Conservation (phyloP, 2,888 invertebrate genomes). For the Proisotoma minuta region DNA sequence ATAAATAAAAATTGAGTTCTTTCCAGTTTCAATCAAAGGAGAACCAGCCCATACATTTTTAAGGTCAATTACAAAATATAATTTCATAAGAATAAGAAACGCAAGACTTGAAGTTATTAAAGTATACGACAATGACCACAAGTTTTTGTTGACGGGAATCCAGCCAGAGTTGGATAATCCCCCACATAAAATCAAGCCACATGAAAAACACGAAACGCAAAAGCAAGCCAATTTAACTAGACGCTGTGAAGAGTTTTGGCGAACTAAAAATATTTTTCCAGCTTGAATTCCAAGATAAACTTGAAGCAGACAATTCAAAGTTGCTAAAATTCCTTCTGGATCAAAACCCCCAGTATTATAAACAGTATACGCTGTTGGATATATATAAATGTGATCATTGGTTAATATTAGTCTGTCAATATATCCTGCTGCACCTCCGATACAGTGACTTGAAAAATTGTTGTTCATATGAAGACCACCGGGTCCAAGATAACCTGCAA, state of each 20-base stretch:
- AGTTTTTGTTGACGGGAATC: constrained; percentile 79
- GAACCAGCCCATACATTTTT: constrained; percentile 71
- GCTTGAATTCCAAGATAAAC: constrained; percentile 77
- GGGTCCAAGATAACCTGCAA: constrained; percentile 57
- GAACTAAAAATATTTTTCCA: constrained; percentile 66
- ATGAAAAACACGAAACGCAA: constrained; percentile 57
- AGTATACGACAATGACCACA: constrained; percentile 87
- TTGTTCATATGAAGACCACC: constrained; percentile 55
- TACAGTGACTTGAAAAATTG: constrained; percentile 51
- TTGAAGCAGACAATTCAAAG: constrained; percentile 60
- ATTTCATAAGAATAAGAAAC: constrained; percentile 64
- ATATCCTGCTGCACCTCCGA: constrained; percentile 57
- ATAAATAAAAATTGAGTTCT: constrained; percentile 86
- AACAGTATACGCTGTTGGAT: constrained; percentile 53
- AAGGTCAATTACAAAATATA: constrained; percentile 75
- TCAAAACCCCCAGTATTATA: constrained; percentile 72
- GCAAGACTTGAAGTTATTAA: constrained; percentile 73
- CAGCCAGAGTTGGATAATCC: constrained; percentile 40
- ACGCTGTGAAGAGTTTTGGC: constrained; percentile 57
- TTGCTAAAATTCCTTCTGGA: constrained; percentile 87
- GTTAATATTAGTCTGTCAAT: constrained; percentile 55
- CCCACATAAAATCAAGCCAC: constrained; percentile 53
- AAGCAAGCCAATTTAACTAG: constrained; percentile 71
- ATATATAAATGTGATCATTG: constrained; percentile 53
- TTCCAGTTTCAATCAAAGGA: constrained; percentile 85